Evolutionary conservation across 2,113 vertebrate genomes (phyloP).

Genomic region (Vulpes vulpes): DNA sequence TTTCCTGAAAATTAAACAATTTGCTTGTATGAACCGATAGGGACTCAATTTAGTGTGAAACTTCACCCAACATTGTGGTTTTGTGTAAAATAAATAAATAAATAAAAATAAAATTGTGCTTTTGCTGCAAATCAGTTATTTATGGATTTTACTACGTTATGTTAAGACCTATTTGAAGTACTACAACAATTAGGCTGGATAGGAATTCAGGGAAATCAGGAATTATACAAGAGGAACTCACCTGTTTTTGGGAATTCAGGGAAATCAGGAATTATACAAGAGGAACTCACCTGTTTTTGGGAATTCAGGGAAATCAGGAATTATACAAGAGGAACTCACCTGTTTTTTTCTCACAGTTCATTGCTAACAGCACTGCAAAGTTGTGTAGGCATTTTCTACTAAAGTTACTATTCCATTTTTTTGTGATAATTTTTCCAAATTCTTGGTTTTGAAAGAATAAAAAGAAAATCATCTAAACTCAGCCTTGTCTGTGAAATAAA

Average conservation of each 20-base stretch:
- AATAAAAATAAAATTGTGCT: neutral
- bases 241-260: neutral
- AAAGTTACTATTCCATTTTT: neutral
- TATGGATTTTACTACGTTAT: neutral
- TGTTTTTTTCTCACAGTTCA: neutral
- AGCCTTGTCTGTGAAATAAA: neutral
- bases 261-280: neutral
- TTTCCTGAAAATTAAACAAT: neutral
- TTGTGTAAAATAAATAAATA: too few species aligned
- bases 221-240: neutral
- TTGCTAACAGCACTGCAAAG: neutral
- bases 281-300: neutral
- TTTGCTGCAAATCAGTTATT: neutral
- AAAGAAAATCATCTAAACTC: neutral
- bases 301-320: neutral
- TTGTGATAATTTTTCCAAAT: neutral
- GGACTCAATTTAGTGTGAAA: neutral
- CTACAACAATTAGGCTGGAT: neutral
- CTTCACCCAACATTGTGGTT: neutral
- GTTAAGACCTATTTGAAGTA: neutral
- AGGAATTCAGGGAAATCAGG: neutral
- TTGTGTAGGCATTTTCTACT: neutral
- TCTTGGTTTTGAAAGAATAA: neutral
- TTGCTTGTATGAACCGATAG: rapidly evolving
- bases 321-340: neutral